Conservation (phyloP, 2,888 invertebrate genomes). For the Cryptocheilus praepositus region DNA sequence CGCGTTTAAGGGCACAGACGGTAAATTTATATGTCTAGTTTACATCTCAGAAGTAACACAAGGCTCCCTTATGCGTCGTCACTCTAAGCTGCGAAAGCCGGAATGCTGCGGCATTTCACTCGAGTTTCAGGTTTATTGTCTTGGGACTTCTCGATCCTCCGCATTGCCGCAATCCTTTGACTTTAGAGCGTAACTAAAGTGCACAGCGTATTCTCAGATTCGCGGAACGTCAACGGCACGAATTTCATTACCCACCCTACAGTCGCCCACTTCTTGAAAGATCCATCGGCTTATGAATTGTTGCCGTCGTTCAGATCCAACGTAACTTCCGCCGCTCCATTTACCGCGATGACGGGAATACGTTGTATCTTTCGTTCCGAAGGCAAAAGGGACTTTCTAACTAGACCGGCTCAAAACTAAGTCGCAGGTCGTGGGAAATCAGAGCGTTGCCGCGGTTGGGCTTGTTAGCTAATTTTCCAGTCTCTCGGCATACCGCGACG, state of each 20-base stretch:
- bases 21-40: constrained; percentile 40
- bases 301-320: background rate
- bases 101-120: constrained; percentile 30
- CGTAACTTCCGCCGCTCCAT: too few species aligned
- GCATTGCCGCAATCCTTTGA: constrained; percentile 31
- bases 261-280: background rate
- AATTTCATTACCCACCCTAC: constrained; percentile 42
- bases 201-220: background rate
- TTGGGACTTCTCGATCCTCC: constrained; percentile 25
- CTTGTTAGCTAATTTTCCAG: constrained; percentile 10
- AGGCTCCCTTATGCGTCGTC: constrained; percentile 31
- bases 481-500: background rate
- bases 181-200: constrained; percentile 37
- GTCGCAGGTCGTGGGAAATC: too few species aligned
- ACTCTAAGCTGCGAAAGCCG: constrained; percentile 32
- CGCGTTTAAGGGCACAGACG: constrained; percentile 1
- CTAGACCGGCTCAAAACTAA: too few species aligned
- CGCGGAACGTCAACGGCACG: constrained; percentile 25
- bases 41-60: constrained; percentile 22
- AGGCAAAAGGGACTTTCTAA: too few species aligned
- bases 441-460: too few species aligned
- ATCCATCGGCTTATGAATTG: constrained; percentile 21
- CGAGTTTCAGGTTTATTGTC: constrained; percentile 47
- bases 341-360: too few species aligned
- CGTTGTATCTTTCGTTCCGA: too few species aligned